phyloP scores from a whole-genome alignment of 2,113 vertebrate species.

The Clinocottus analis region DNA sequence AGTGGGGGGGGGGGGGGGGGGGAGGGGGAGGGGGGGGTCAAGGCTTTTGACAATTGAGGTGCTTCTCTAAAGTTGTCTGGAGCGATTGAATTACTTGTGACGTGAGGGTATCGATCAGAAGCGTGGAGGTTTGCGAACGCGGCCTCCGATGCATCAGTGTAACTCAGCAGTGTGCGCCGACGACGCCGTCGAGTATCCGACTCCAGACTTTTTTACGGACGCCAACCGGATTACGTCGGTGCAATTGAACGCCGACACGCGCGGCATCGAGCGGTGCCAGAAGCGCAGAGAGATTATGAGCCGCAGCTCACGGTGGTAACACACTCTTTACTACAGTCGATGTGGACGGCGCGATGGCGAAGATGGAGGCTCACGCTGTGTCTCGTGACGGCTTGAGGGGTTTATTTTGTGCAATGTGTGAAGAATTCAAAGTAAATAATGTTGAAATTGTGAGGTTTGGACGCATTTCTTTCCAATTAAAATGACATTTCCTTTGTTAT shows the following conservation, averaged over 20 bases:
- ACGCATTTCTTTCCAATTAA: neutral
- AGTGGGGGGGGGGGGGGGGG: constrained; percentile 28
- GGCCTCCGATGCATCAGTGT: neutral
- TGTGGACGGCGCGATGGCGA: neutral
- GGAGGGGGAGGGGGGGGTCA: neutral
- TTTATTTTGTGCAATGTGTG: too few species aligned
- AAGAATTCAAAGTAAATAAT: too few species aligned
- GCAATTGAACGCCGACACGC: neutral
- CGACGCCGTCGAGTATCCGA: neutral
- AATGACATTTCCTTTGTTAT: neutral
- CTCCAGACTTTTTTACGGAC: neutral
- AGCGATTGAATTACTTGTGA: neutral
- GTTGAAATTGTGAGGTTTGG: too few species aligned
- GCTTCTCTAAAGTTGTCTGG: neutral
- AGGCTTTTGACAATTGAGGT: constrained; percentile 17
- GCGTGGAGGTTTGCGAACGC: neutral
- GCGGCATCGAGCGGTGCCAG: neutral
- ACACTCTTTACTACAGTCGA: neutral
- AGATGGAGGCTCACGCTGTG: too few species aligned
- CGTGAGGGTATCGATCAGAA: neutral
- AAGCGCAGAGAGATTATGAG: neutral
- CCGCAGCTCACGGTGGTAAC: neutral
- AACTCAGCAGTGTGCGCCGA: neutral
- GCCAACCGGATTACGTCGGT: neutral
- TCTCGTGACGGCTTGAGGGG: too few species aligned